These are phyloP conservation scores for Spodoptera littoralis DNA, from an alignment of 2,888 invertebrate genomes.

Conservation along the genomic window DNA sequence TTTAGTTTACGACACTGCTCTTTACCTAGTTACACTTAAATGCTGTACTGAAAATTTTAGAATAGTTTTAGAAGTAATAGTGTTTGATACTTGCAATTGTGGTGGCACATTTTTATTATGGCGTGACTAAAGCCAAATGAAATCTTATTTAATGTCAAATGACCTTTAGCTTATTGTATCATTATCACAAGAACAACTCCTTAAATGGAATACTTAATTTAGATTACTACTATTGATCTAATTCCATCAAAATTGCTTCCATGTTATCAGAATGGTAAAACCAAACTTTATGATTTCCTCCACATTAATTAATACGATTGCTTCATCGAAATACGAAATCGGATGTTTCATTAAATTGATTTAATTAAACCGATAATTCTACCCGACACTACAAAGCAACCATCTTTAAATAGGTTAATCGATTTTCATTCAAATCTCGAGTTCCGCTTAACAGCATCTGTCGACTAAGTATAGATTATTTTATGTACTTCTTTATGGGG, in stretches of 20 bases:
- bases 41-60: conserved; percentile 2
- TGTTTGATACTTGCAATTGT: too few relatives aligned
- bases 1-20: conserved; percentile 68
- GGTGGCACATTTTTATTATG: too few relatives aligned
- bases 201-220: too few relatives aligned
- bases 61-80: background rate
- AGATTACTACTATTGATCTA: too few relatives aligned
- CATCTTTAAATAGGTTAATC: conserved; percentile 47
- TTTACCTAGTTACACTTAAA: conserved; percentile 60
- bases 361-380: conserved; percentile 36
- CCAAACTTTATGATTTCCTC: background rate
- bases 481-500: conserved; percentile 68
- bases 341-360: conserved; percentile 28
- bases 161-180: too few relatives aligned
- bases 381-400: conserved; percentile 40
- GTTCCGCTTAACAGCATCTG: conserved; percentile 59
- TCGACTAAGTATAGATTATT: conserved; percentile 57
- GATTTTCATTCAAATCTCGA: conserved; percentile 50
- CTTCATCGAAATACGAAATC: conserved; percentile 22
- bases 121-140: too few relatives aligned
- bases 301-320: conserved; percentile 15
- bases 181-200: too few relatives aligned
- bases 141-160: too few relatives aligned
- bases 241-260: background rate
- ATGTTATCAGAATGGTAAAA: background rate